Conservation (phyloP, 1,140 invertebrate species). For the Asbolus verrucosus region DNA sequence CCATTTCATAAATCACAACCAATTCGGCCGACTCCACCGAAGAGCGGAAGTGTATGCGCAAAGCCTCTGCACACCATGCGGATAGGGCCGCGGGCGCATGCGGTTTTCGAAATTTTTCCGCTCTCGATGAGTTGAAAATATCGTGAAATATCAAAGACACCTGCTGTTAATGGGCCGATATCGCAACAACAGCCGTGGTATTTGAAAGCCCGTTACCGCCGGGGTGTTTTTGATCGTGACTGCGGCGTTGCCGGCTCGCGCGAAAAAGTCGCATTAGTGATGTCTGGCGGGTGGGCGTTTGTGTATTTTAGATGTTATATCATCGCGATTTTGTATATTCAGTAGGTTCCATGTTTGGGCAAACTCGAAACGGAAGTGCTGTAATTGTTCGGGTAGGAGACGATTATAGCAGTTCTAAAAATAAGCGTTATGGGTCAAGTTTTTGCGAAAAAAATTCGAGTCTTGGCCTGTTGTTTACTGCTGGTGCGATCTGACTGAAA, state of each 20-base stretch:
- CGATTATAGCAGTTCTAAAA: no score
- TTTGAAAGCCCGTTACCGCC: constrained; percentile 18
- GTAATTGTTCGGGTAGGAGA: background rate
- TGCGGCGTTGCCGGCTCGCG: background rate
- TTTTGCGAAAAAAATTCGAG: no score
- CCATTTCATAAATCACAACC: no score
- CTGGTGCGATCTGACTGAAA: no score
- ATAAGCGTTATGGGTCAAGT: no score
- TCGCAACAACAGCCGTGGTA: constrained; percentile 22
- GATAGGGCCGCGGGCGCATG: no score
- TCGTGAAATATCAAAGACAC: constrained; percentile 42
- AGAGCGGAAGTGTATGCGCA: no score
- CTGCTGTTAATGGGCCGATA: constrained; percentile 29
- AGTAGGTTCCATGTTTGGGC: background rate
- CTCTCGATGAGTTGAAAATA: background rate
- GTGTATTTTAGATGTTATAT: constrained; percentile 6
- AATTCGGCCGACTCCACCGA: no score
- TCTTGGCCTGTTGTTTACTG: no score
- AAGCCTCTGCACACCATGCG: no score
- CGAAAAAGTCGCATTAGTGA: background rate
- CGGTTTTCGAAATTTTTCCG: background rate
- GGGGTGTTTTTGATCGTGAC: constrained; percentile 22
- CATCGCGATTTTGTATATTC: background rate
- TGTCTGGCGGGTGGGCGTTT: background rate
- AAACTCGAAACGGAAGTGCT: constrained; percentile 18